Evolutionary conservation across 2,888 invertebrate species (phyloP).

Genomic region (Osmoderma eremita): DNA sequence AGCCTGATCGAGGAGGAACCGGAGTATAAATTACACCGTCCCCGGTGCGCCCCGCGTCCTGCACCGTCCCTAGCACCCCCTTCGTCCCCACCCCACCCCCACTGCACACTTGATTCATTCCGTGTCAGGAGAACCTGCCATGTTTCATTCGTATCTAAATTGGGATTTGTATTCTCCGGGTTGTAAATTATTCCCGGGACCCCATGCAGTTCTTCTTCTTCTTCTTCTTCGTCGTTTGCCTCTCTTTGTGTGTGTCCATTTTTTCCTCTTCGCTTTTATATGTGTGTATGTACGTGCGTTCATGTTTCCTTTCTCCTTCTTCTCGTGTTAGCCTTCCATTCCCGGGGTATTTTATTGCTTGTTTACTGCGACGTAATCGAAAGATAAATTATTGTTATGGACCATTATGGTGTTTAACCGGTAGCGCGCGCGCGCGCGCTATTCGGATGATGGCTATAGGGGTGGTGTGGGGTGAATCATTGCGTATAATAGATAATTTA

Average conservation of each 20-base stretch:
- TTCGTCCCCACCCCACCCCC: constrained; percentile 44
- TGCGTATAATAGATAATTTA: constrained; percentile 27
- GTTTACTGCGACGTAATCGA: constrained; percentile 43
- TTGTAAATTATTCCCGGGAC: constrained; percentile 39
- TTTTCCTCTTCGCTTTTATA: constrained; percentile 8
- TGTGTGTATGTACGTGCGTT: constrained; percentile 5
- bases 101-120: constrained; percentile 58
- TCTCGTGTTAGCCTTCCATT: constrained; percentile 34
- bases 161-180: constrained; percentile 53
- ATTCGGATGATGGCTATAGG: constrained; percentile 30
- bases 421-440: constrained; percentile 37
- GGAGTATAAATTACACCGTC: constrained; percentile 59
- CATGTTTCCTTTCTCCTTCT: constrained; percentile 24
- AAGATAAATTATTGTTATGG: constrained; percentile 43
- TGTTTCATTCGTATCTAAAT: constrained; percentile 59
- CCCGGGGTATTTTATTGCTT: constrained; percentile 39
- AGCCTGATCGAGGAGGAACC: constrained; percentile 61
- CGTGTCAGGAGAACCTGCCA: constrained; percentile 55
- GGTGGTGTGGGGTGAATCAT: constrained; percentile 28
- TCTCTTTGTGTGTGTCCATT: constrained; percentile 7
- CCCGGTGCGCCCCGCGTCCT: constrained; percentile 25
- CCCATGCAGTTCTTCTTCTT: constrained; percentile 29
- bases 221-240: no score
- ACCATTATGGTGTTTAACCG: constrained; percentile 39
- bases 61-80: constrained; percentile 47